phyloP scores from a whole-genome alignment of 2,888 invertebrate genomes.

The Linnaemya tessellans region DNA sequence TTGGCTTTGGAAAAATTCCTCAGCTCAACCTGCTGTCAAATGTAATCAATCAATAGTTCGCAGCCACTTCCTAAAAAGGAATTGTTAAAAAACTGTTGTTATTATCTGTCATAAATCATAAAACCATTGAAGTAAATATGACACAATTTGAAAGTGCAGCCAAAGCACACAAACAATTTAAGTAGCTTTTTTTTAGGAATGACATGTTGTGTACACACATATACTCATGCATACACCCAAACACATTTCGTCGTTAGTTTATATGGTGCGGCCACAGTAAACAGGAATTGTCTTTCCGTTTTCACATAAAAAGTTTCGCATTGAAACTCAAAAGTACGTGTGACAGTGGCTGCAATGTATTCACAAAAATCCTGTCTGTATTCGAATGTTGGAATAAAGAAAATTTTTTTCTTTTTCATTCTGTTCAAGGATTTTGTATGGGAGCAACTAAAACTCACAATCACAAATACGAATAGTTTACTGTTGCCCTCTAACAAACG shows the following conservation, averaged over 20 bases:
- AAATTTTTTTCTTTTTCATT: neutral
- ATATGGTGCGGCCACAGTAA: constrained; percentile 54
- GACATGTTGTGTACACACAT: constrained; percentile 6
- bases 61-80: neutral
- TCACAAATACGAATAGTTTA: constrained; percentile 39
- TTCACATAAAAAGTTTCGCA: constrained; percentile 26
- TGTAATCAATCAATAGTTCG: constrained; percentile 21
- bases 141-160: constrained; percentile 24
- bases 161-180: neutral
- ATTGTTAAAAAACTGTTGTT: constrained; percentile 11
- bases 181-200: constrained; percentile 3
- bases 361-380: constrained; percentile 9
- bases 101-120: constrained; percentile 38
- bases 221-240: neutral
- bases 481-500: constrained; percentile 43
- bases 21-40: neutral
- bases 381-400: neutral
- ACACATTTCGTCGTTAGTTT: constrained; percentile 64
- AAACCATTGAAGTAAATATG: constrained; percentile 43
- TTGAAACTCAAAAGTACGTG: constrained; percentile 2
- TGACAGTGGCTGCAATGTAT: neutral
- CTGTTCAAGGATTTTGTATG: neutral
- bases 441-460: constrained; percentile 25
- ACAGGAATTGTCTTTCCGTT: constrained; percentile 37
- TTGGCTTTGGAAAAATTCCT: too few species aligned